Evolutionary conservation across 2,888 invertebrate species (phyloP), one percentile per base, ranked within the genome.

Genomic region (Cremastinae sp.): DNA sequence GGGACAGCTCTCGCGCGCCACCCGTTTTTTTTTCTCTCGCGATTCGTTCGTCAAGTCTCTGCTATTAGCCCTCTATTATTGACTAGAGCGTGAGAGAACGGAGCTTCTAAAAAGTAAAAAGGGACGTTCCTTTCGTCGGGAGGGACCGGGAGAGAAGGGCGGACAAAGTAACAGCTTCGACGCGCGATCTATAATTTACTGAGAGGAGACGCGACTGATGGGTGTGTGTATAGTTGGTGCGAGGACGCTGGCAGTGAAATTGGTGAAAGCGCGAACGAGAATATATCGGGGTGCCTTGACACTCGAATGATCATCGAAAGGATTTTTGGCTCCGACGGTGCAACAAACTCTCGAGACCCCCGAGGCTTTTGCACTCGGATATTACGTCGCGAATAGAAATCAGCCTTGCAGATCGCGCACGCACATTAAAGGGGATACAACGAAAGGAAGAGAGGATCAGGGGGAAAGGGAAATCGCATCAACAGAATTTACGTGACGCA

Each of bases 341-440:
- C 49, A 28, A 28, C 28, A 28, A 5, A 28, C 2, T 5, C 28
- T 28, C 28, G 65, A 43, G 62, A 53, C 53, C 70, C 68, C 45
- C 66, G 72, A 72, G 73, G 78, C 81, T 5, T 28, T 83, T 79
- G 82, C 83, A 82, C 83, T 85, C 83, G 82, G 78, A 86, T 86
- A 88, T 88, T 88, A 88, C 83, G 83, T 28, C 28, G 78, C 81
- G 83, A 79, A 82, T 79, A 80, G 79, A 81, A 79, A 79, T 81
- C 72, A 79, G 69, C 74, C 75, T 65, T 69, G 71, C 45, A 35
- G 41, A 47, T 43, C 51, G 64, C 58, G 58, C 56, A 39, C 28
- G 35, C 35, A 18, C 53, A 56, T 18, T 28, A 18, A 41, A 47
- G 14, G 41, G 8, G 51, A 59, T 16, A 39, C 62, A 18, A 16